Percentiles rank a stretch among this genome's conserved stretches.
Evolutionary conservation across 30 jellyfish, hydroid and myxozoan genomes (phyloP).

Genomic region (Catostylus mosaicus): DNA sequence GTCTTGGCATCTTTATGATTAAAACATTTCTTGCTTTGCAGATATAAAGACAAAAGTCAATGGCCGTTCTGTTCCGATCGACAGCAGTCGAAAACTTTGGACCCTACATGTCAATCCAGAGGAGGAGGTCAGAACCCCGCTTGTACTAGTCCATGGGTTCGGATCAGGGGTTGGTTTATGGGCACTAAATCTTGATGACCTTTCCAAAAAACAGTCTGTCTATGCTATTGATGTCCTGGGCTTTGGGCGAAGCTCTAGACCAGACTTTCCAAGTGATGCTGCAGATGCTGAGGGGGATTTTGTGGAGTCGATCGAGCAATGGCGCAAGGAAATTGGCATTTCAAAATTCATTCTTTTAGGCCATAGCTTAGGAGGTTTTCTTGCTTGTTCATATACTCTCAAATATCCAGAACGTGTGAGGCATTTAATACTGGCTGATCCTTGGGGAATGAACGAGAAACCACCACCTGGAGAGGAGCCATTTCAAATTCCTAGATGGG

Average conservation of each 20-base stretch:
- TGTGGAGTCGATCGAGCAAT: conserved; percentile 88
- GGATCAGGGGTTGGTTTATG: conserved; percentile 96
- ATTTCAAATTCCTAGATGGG: conserved; percentile 94
- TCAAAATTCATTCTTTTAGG: conserved; percentile 89
- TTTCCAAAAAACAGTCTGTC: conserved; percentile 67
- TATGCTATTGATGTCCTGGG: conserved; percentile 93
- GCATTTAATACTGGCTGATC: conserved; percentile 97
- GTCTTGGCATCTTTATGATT: no score
- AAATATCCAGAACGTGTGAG: conserved; percentile 89
- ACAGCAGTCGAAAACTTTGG: conserved; percentile 63
- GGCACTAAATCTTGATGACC: conserved; percentile 92
- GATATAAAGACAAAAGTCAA: conserved; percentile 69
- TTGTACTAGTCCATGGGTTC: conserved; percentile 94
- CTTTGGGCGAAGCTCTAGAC: conserved; percentile 97
- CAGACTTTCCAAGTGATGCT: conserved; percentile 85
- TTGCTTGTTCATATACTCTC: conserved; percentile 89
- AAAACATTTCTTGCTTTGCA: conserved; percentile 12
- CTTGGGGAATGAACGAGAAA: conserved; percentile 98
- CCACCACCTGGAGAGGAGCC: conserved; percentile 99
- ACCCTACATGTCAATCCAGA: conserved; percentile 78
- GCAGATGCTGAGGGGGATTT: conserved; percentile 93
- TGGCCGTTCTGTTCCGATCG: conserved; percentile 78
- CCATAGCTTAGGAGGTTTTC: conserved; percentile 97
- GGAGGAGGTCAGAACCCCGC: conserved; percentile 61
- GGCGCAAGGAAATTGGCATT: conserved; percentile 91